phyloP scores from a whole-genome alignment of 2,797 vertebrate species.

The Aulostomus chinensis region DNA sequence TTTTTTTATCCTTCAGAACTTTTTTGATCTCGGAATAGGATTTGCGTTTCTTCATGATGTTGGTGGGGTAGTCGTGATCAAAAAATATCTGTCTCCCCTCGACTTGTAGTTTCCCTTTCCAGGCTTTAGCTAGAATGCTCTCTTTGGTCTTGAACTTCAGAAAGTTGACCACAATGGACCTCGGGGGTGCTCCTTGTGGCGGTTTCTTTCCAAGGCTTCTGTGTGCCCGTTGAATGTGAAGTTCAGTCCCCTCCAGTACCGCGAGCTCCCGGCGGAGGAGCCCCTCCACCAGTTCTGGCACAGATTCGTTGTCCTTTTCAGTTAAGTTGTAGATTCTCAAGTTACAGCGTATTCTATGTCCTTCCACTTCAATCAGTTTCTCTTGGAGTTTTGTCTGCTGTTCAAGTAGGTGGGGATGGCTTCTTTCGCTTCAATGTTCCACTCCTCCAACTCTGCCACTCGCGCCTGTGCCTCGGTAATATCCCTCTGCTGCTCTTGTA shows the following conservation, averaged over 20 bases:
- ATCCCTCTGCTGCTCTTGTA: neutral
- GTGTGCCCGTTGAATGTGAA: neutral
- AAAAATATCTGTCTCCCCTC: neutral
- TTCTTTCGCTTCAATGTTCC: too few species aligned
- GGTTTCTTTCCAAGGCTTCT: neutral
- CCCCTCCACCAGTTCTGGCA: too few species aligned
- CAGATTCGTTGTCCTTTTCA: too few species aligned
- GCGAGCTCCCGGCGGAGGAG: too few species aligned
- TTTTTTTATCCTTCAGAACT: neutral
- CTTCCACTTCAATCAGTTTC: neutral
- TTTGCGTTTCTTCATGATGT: neutral
- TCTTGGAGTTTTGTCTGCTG: too few species aligned
- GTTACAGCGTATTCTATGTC: too few species aligned
- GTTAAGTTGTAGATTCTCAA: too few species aligned
- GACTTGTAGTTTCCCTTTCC: neutral
- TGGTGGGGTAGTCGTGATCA: neutral
- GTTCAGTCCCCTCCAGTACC: neutral
- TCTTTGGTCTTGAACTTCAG: neutral
- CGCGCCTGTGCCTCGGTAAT: neutral
- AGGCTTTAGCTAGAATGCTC: neutral
- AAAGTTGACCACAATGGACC: conserved; percentile 1
- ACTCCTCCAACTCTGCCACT: neutral
- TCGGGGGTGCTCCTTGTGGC: neutral
- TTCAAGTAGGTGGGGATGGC: too few species aligned
- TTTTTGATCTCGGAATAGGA: neutral